Percentiles rank a stretch among this genome's conserved stretches.
These are phyloP conservation scores for Cryptophagus acutangulus DNA, from an alignment of 2,888 invertebrate genomes.

Conservation along the genomic window DNA sequence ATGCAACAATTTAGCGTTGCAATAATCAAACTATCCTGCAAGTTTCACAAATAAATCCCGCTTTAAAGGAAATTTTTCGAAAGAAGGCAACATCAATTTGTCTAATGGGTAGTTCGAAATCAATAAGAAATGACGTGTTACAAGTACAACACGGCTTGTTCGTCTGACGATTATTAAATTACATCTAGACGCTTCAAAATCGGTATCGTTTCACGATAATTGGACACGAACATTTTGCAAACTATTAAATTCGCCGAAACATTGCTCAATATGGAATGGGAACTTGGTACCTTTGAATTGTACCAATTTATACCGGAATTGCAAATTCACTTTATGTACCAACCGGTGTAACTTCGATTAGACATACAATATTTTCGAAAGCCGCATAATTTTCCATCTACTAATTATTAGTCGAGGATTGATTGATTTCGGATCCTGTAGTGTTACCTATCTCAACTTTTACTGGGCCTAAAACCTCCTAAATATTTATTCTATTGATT, in stretches of 20 bases:
- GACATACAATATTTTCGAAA: not conserved
- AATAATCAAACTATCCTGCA: too few relatives aligned
- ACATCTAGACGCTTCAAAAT: constrained; percentile 22
- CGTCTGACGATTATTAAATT: constrained; percentile 27
- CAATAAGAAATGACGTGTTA: constrained; percentile 20
- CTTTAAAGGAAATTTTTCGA: too few relatives aligned
- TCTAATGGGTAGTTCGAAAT: constrained; percentile 30
- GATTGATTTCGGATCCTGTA: too few relatives aligned
- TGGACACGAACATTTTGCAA: constrained; percentile 23
- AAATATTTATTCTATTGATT: too few relatives aligned
- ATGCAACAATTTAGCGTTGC: too few relatives aligned
- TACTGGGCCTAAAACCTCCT: too few relatives aligned
- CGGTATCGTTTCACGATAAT: constrained; percentile 26
- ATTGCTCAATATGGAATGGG: not conserved
- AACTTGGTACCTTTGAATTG: too few relatives aligned
- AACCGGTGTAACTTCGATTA: constrained; percentile 1
- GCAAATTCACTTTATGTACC: not conserved
- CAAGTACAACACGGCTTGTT: constrained; percentile 22
- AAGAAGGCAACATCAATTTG: constrained; percentile 32
- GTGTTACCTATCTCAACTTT: too few relatives aligned
- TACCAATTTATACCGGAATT: too few relatives aligned
- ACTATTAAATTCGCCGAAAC: constrained; percentile 3
- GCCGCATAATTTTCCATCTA: too few relatives aligned
- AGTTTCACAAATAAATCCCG: too few relatives aligned
- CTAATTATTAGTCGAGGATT: too few relatives aligned